Evolutionary conservation across 1,140 invertebrate genomes (phyloP), one percentile per base, ranked within the genome.

Genomic region (Lerema accius): DNA sequence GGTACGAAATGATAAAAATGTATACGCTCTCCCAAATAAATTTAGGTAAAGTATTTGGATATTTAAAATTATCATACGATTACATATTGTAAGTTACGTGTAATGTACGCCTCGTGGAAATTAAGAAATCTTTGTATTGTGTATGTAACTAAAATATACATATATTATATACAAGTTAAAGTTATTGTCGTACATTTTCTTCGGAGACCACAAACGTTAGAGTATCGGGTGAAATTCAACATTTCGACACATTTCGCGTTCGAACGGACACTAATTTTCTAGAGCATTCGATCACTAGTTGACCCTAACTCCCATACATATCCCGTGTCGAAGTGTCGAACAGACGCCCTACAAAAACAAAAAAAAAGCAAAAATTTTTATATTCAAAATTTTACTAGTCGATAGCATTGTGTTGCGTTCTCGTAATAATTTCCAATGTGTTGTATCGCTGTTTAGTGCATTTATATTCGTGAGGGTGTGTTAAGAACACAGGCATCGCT

Each of bases 91-190:
- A 86, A 84, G 80, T 79, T 82, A 88, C 73, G 82, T 90, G 86
- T 90, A 84, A 74, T 84, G 84, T 86, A 76, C 82, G 87, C 86
- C 86, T 90, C 87, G 78, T 86, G 78, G 70, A 87, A 85, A 87
- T 84, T 89, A 86, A 90, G 80, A 85, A 83, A 67, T 90, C 86
- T 90, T 90, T 90, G 87, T 90, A 90, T 85, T 85, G 73, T 86
- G 82, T 90, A 86, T 89, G 83, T 87, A 88, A 87, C 76, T 87
- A 77, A 88, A 87, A 85, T 90, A 90, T 90, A 90, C 86, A 90
- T 87, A 89, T 90, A 87, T 89, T 90, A 89, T 90, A 90, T 87
- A 89, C 84, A 90, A 84, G 79, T 86, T 87, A 84, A 81, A 73
- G 76, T 65, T 84, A 85, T 81, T 85, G 78, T 88, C 87, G 76